phyloP scores from a whole-genome alignment of 37 sponge, comb jelly and placozoan species.

The Halichondria panicea region DNA sequence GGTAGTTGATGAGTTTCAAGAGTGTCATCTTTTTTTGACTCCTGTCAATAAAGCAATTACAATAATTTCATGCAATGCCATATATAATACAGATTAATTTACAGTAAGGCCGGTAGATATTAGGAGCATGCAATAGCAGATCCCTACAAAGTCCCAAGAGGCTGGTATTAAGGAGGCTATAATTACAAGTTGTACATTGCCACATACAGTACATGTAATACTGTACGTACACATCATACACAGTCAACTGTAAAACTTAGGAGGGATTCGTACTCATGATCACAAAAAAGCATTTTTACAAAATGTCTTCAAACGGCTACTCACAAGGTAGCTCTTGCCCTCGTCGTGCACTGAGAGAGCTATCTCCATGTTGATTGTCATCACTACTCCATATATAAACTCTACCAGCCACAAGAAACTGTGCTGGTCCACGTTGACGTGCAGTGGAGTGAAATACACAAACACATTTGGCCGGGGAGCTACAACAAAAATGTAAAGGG shows the following conservation, averaged over 20 bases:
- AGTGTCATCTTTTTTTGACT: conserved; percentile 18
- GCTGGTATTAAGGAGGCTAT: too few relatives aligned
- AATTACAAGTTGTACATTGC: too few relatives aligned
- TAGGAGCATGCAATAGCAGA: too few relatives aligned
- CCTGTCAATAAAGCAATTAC: conserved; percentile 6
- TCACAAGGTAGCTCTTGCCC: conserved; percentile 47
- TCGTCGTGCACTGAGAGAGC: conserved; percentile 41
- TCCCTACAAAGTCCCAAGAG: too few relatives aligned
- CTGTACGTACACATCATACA: too few relatives aligned
- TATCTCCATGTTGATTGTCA: conserved; percentile 67
- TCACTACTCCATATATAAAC: conserved; percentile 60
- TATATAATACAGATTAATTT: too few relatives aligned
- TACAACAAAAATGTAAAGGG: background rate
- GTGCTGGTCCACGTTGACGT: conserved; percentile 72
- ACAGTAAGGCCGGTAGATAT: too few relatives aligned
- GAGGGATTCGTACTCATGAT: background rate
- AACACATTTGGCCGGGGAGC: conserved; percentile 80
- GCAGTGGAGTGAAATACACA: conserved; percentile 68
- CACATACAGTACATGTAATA: too few relatives aligned
- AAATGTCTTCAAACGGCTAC: background rate
- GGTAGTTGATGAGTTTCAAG: conserved; percentile 18
- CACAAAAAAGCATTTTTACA: background rate
- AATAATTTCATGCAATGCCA: too few relatives aligned
- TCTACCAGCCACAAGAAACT: conserved; percentile 78
- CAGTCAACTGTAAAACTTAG: too few relatives aligned